A percentile compares a stretch with the other conserved stretches of the same genome.
These are phyloP conservation scores for Gymnosoma rotundatum DNA, from an alignment of 2,888 invertebrate genomes.

Conservation along the genomic window DNA sequence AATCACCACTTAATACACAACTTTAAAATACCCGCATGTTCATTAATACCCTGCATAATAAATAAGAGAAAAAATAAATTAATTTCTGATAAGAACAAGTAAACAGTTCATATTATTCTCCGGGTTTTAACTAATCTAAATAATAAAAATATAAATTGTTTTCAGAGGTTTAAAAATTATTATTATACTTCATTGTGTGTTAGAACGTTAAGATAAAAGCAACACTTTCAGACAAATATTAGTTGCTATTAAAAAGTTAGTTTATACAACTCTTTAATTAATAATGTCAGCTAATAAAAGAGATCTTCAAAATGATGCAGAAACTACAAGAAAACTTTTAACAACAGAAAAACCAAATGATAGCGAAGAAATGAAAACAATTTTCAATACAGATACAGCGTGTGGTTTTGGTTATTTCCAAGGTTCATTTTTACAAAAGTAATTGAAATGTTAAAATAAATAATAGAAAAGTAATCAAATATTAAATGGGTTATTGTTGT, in stretches of 20 bases:
- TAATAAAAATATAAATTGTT: too few species aligned
- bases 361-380: constrained; percentile 80
- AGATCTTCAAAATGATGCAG: constrained; percentile 39
- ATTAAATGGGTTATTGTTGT: constrained; percentile 70
- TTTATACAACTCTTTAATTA: not conserved
- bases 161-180: not conserved
- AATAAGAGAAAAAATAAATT: too few species aligned
- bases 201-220: constrained; percentile 50
- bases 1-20: too few species aligned
- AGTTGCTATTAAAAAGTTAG: not conserved
- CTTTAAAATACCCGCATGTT: too few species aligned
- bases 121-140: too few species aligned
- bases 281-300: constrained; percentile 17
- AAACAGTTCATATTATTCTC: too few species aligned
- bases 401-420: constrained; percentile 86
- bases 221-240: not conserved
- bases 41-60: too few species aligned
- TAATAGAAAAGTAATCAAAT: not conserved
- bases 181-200: constrained; percentile 43
- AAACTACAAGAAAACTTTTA: constrained; percentile 50
- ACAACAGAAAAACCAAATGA: too few species aligned
- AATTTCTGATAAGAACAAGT: too few species aligned
- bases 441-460: constrained; percentile 14
- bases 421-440: constrained; percentile 84
- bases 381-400: constrained; percentile 83